Percentiles rank a stretch among this genome's conserved stretches.
These are phyloP conservation scores for Panthera tigris DNA, from an alignment of 2,113 vertebrate species.

Conservation along the genomic window DNA sequence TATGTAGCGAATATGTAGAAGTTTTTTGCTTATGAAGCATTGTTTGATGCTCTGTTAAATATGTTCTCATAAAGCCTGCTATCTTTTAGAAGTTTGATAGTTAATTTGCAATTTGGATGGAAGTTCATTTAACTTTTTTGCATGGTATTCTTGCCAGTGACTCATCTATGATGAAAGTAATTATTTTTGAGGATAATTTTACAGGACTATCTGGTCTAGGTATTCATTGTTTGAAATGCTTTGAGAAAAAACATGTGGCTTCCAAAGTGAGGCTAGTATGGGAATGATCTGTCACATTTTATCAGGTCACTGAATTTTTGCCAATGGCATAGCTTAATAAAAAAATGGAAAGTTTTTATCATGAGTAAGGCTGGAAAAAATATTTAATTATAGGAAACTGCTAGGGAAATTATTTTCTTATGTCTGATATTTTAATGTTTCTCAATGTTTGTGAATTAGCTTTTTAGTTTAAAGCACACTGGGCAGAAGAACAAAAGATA, in stretches of 20 bases:
- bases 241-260: conserved; percentile 45
- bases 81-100: background rate
- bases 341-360: conserved; percentile 28
- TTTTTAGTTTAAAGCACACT: background rate
- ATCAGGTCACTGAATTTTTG: conserved; percentile 45
- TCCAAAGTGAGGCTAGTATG: background rate
- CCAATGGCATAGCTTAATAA: background rate
- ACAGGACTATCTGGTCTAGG: background rate
- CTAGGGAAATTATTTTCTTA: background rate
- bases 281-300: background rate
- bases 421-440: background rate
- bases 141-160: background rate
- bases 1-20: background rate
- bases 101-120: background rate
- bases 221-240: conserved; percentile 28
- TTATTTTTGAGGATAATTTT: conserved; percentile 23
- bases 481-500: background rate
- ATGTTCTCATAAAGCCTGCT: background rate
- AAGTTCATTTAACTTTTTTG: background rate
- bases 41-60: background rate
- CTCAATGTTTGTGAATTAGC: background rate
- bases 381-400: conserved; percentile 18
- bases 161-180: background rate
- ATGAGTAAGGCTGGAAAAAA: conserved; percentile 23
- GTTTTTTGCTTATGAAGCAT: background rate